A percentile compares a stretch with the other conserved stretches of the same genome.
Evolutionary conservation across 2,797 vertebrate species (phyloP).

Genomic region (Betta splendens): DNA sequence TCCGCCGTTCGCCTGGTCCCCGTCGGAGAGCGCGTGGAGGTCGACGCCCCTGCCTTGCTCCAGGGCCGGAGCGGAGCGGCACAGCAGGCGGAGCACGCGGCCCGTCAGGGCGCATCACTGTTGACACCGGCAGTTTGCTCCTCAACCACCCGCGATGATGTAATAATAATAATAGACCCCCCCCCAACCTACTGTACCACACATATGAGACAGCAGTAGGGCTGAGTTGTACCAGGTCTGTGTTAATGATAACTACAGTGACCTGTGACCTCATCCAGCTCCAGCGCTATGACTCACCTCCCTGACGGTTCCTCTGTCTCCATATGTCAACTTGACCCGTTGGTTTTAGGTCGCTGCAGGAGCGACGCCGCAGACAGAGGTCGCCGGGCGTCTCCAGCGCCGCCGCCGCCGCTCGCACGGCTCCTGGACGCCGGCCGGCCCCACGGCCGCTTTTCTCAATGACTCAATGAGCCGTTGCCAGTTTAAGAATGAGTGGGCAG

Average conservation of each 20-base stretch:
- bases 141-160: conserved; percentile 14
- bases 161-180: too few relatives aligned
- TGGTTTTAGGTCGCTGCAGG: background rate
- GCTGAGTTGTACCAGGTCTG: too few relatives aligned
- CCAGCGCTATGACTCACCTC: conserved; percentile 9
- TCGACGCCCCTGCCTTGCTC: conserved; percentile 3
- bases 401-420: conserved; percentile 5
- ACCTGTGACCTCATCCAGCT: background rate
- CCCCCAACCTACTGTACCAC: too few relatives aligned
- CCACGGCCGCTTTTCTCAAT: conserved; percentile 44
- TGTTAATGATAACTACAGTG: background rate
- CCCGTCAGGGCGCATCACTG: conserved; percentile 34
- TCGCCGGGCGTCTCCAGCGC: conserved; percentile 9
- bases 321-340: fast-evolving
- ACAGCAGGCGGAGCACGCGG: conserved; percentile 45
- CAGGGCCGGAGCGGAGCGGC: conserved; percentile 17
- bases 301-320: background rate
- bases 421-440: conserved; percentile 10
- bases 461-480: conserved; percentile 34
- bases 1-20: conserved; percentile 4
- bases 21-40: conserved; percentile 17
- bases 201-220: too few relatives aligned
- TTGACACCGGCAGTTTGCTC: conserved; percentile 23
- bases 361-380: background rate
- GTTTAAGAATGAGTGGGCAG: conserved; percentile 44